Base-by-base conservation (phyloP, 1,140 invertebrate genomes). In the Aradophagus sp. region DNA sequence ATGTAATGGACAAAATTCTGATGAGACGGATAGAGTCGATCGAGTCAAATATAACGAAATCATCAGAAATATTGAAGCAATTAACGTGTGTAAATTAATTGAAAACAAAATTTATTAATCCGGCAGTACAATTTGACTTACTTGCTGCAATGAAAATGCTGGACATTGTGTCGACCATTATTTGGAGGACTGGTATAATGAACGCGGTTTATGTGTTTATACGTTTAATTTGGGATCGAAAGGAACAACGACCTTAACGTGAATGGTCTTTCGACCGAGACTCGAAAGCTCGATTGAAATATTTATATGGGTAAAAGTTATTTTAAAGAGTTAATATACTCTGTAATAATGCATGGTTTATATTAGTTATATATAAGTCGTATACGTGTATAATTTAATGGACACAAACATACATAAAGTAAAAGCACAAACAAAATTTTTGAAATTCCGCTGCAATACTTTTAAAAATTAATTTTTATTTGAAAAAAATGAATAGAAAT, bases 201-300 rank as follows among this genome's bases (percentile, higher is more conserved):
- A 11, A 19, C 20, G 26, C 23, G 39, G 61, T 42, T 34, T 41
- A 44, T 52, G 52, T 52, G 52, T 52, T 35, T 48, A 36, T 36
- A 13, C 48, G 66, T 59, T 69, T 69, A 61, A 69, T 61, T 69
- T 41, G n/a, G 65, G 48, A 58, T 32, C 53, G 16, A 35, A 52
- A 17, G 26, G 65, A 61, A 58, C 63, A 58, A 67, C 39, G 63
- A 67, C 63, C 63, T 58, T 48, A 16, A 39, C 11, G 16, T 2
- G 27, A 50, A 27, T 32, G 14, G n/a, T 5, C n/a, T 31, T 11
- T 5, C 29, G n/a, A 11, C 6, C 4, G 20, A 23, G 4, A 8
- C 4, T 5, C 20, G 20, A 23, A 23, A 23, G 8, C n/a, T n/a
- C n/a, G n/a, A n/a, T n/a, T n/a, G n/a, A n/a, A n/a, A n/a, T n/a